phyloP scores from a whole-genome alignment of 2,113 vertebrate species.

The Apteryx owenii region DNA sequence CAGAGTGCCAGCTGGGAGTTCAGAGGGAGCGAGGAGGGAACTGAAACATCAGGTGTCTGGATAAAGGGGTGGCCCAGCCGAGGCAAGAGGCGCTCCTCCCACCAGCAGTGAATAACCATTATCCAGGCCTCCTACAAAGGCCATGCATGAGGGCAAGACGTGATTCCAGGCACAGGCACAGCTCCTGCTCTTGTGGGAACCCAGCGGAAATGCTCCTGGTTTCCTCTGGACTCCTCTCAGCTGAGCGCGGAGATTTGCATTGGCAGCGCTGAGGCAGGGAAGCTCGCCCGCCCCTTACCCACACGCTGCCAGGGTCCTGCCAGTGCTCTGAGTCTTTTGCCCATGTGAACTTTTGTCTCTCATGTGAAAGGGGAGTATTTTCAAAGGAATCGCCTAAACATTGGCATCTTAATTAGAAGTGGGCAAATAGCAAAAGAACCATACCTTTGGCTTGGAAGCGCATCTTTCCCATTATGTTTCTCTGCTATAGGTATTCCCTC shows the following conservation, averaged over 20 bases:
- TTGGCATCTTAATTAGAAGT: slow-evolving; percentile 40
- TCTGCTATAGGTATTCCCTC: fast-evolving
- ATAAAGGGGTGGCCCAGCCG: neutral
- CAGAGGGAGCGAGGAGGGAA: neutral
- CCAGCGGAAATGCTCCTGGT: neutral
- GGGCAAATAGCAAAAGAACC: neutral
- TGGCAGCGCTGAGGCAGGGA: slow-evolving; percentile 10
- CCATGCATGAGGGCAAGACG: slow-evolving; percentile 33
- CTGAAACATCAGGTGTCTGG: neutral
- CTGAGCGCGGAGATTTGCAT: slow-evolving; percentile 29
- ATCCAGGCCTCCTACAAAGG: neutral
- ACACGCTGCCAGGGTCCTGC: slow-evolving; percentile 17
- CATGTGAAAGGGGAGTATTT: slow-evolving; percentile 5
- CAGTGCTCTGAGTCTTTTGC: neutral
- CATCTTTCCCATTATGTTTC: neutral
- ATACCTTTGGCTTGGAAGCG: neutral
- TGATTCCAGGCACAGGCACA: slow-evolving; percentile 62
- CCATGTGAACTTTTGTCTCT: slow-evolving; percentile 63
- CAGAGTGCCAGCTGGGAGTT: neutral
- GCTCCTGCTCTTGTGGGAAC: slow-evolving; percentile 43
- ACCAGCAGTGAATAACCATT: neutral
- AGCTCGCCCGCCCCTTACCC: slow-evolving; percentile 10
- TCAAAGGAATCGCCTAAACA: slow-evolving; percentile 12
- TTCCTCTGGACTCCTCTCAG: slow-evolving; percentile 28
- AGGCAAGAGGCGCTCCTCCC: neutral